Evolutionary conservation across 2,888 invertebrate species (phyloP).

Genomic region (Coecobrya sp.): DNA sequence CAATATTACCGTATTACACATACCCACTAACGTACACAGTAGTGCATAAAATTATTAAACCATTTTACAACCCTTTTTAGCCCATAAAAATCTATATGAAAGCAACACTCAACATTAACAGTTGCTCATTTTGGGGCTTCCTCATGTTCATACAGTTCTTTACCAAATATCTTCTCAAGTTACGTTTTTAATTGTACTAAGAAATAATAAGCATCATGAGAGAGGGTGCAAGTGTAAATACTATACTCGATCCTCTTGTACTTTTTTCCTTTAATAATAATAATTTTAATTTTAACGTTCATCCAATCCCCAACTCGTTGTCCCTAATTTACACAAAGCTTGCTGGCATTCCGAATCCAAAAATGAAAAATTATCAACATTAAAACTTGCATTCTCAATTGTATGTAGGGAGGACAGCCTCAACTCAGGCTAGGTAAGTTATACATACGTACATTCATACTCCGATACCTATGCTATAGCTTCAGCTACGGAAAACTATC

Average conservation of each 20-base stretch:
- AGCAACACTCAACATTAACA: background rate
- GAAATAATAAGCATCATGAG: background rate
- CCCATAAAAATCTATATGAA: slow-evolving; percentile 23
- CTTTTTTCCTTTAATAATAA: slow-evolving; percentile 30
- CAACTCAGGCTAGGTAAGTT: background rate
- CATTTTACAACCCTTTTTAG: slow-evolving; percentile 65
- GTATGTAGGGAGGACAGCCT: background rate
- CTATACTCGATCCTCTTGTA: background rate
- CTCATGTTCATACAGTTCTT: background rate
- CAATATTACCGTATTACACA: background rate
- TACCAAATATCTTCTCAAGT: slow-evolving; percentile 36
- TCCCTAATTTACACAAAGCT: slow-evolving; percentile 39
- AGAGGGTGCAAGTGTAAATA: background rate
- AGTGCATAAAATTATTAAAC: slow-evolving; percentile 69
- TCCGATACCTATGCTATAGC: background rate
- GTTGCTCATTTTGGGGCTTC: slow-evolving; percentile 31
- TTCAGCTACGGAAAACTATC: slow-evolving; percentile 20
- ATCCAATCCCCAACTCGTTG: slow-evolving; percentile 7
- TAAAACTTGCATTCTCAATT: background rate
- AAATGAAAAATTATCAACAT: slow-evolving; percentile 56
- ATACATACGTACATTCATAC: too few species aligned
- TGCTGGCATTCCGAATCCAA: slow-evolving; percentile 21
- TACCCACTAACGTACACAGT: background rate
- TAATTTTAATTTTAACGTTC: slow-evolving; percentile 3
- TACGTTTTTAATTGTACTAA: slow-evolving; percentile 56